Percentiles rank a stretch among this genome's conserved stretches.
Evolutionary conservation across 2,113 vertebrate species (phyloP).

Genomic region (Heterocephalus glaber): DNA sequence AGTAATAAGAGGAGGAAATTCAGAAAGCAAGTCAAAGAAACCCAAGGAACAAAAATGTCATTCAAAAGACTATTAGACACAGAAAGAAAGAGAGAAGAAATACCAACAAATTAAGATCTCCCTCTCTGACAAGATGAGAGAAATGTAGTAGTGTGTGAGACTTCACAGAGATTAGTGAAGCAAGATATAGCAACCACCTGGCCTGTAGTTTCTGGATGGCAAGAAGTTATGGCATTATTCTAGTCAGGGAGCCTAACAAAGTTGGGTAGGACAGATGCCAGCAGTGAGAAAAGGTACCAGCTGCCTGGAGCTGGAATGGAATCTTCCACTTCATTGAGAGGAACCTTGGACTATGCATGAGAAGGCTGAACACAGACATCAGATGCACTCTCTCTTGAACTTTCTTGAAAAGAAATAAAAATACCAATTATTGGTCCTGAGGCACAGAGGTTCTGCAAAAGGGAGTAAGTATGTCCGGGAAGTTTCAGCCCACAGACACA

Average conservation of each 20-base stretch:
- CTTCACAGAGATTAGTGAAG: not conserved
- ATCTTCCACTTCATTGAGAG: not conserved
- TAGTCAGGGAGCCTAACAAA: not conserved
- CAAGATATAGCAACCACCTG: not conserved
- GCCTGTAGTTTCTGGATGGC: not conserved
- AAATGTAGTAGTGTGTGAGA: fast-evolving
- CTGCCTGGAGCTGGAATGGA: not conserved
- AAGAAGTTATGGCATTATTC: not conserved
- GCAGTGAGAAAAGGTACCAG: not conserved
- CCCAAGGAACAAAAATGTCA: not conserved
- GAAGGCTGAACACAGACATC: not conserved
- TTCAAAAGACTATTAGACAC: not conserved
- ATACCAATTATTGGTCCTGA: not conserved
- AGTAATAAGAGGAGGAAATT: not conserved
- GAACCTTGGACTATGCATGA: not conserved
- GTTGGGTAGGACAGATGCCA: not conserved
- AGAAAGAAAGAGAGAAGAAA: not conserved
- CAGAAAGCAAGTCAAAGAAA: not conserved
- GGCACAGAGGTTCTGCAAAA: not conserved
- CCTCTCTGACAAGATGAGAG: not conserved
- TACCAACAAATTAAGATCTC: not conserved
- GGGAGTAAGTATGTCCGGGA: too few relatives aligned
- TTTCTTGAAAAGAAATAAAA: not conserved
- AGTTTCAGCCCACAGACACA: not conserved
- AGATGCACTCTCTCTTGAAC: not conserved